phyloP scores from a whole-genome alignment of 53 echinoderm and acorn worm genomes.

The Apostichopus leukothele region DNA sequence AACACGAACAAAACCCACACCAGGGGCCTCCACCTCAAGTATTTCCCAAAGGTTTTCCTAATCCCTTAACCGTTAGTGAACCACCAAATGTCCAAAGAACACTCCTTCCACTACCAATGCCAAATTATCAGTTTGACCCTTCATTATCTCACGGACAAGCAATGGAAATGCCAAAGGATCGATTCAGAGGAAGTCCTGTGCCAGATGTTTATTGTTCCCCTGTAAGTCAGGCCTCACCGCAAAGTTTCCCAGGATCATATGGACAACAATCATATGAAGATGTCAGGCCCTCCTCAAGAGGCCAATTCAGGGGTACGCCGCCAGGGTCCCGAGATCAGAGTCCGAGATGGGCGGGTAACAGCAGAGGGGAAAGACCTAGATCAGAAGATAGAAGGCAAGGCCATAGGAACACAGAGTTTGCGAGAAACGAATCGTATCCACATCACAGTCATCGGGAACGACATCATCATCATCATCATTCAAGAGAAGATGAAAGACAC shows the following conservation, averaged over 20 bases:
- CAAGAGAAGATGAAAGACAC: constrained; percentile 9
- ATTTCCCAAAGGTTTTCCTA: constrained; percentile 33
- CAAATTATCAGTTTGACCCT: background rate
- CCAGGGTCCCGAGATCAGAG: constrained; percentile 9
- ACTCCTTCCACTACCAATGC: background rate
- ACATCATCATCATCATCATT: background rate
- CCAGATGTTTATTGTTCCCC: background rate
- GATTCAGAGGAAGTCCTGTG: background rate
- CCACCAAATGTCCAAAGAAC: constrained; percentile 16
- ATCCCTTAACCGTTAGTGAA: background rate
- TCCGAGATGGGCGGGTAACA: background rate
- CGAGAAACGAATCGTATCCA: background rate
- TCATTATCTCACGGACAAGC: background rate
- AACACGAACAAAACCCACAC: constrained; percentile 53
- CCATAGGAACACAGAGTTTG: background rate
- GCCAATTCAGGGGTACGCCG: constrained; percentile 23
- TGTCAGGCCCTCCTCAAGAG: background rate
- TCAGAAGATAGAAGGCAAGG: background rate
- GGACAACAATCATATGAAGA: constrained; percentile 10
- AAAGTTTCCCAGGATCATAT: background rate
- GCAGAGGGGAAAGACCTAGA: background rate
- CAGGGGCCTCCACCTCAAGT: constrained; percentile 35
- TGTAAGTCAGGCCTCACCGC: background rate
- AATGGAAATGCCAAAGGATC: background rate
- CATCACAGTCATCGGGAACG: background rate